Percentiles rank a stretch among this genome's conserved stretches.
Evolutionary conservation across 2,113 vertebrate genomes (phyloP).

Genomic region (Toxotes chatareus): DNA sequence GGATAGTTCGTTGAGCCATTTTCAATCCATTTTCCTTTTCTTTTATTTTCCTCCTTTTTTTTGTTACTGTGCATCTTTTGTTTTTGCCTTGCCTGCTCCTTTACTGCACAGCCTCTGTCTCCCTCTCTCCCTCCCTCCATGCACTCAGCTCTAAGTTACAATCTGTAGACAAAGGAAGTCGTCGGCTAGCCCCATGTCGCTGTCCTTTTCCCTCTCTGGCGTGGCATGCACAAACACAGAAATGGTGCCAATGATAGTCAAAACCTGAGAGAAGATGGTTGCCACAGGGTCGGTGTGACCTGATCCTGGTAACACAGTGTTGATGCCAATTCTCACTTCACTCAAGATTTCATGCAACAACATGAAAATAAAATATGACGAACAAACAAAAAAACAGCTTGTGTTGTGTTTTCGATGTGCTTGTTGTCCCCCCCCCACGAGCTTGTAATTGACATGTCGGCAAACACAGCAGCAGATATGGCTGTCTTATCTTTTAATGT

Average conservation of each 20-base stretch:
- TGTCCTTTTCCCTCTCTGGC: constrained; percentile 30
- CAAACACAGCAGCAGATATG: background rate
- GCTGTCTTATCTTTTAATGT: background rate
- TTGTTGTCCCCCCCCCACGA: background rate
- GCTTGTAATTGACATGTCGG: constrained; percentile 23
- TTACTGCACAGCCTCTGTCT: constrained; percentile 17
- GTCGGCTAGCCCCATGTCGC: constrained; percentile 46
- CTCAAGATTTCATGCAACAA: background rate
- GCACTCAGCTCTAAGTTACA: constrained; percentile 58
- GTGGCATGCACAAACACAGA: constrained; percentile 27
- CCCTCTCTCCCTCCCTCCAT: constrained; percentile 28
- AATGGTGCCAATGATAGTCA: constrained; percentile 35
- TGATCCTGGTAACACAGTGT: constrained; percentile 15
- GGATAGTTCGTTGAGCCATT: constrained; percentile 33
- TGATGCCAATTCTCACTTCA: background rate
- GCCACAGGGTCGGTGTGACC: constrained; percentile 9
- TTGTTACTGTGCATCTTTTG: background rate
- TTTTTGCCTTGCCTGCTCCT: constrained; percentile 19
- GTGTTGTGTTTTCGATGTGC: background rate
- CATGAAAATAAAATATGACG: constrained; percentile 1
- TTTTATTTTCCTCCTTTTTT: background rate
- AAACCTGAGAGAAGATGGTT: constrained; percentile 19
- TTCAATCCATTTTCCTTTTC: background rate
- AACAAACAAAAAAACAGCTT: background rate
- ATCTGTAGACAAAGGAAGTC: constrained; percentile 76